A percentile compares a stretch with the other conserved stretches of the same genome.
phyloP scores from a whole-genome alignment of 2,888 invertebrate species.

The Drosophila hamatofila region DNA sequence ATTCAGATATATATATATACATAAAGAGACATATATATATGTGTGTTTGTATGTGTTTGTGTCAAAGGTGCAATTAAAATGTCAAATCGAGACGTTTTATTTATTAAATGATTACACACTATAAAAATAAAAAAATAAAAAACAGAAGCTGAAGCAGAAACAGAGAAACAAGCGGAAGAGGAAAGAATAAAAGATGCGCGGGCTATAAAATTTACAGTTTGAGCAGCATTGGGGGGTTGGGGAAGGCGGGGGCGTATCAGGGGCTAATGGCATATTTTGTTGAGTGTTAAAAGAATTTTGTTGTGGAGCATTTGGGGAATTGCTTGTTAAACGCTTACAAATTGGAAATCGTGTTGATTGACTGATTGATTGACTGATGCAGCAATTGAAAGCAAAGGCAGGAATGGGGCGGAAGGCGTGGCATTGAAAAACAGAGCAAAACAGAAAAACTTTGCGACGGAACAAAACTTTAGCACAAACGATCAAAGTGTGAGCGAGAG shows the following conservation, averaged over 20 bases:
- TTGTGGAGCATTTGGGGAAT: slow-evolving; percentile 30
- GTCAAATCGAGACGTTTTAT: slow-evolving; percentile 77
- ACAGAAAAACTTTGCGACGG: slow-evolving; percentile 20
- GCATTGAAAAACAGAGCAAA: slow-evolving; percentile 1
- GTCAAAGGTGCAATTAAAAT: slow-evolving; percentile 75
- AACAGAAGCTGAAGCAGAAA: slow-evolving; percentile 2
- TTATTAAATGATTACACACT: slow-evolving; percentile 74
- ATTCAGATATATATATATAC: not conserved
- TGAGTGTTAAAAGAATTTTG: slow-evolving; percentile 44
- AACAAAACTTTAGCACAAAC: slow-evolving; percentile 33
- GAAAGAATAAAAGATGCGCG: slow-evolving; percentile 1
- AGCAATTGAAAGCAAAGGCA: slow-evolving; percentile 4
- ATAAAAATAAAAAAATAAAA: slow-evolving; percentile 37
- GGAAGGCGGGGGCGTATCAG: not conserved
- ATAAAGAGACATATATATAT: not conserved
- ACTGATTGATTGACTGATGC: slow-evolving; percentile 35
- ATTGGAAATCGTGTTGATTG: slow-evolving; percentile 52
- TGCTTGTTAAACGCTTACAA: slow-evolving; percentile 50
- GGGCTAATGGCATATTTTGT: slow-evolving; percentile 47
- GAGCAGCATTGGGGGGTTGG: not conserved
- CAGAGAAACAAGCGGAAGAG: not conserved
- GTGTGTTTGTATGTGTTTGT: slow-evolving; percentile 33
- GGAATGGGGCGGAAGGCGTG: not conserved
- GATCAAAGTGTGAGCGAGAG: slow-evolving; percentile 20
- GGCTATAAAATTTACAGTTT: slow-evolving; percentile 21